phyloP scores from a whole-genome alignment of 2,113 vertebrate genomes.

The Anhinga anhinga region DNA sequence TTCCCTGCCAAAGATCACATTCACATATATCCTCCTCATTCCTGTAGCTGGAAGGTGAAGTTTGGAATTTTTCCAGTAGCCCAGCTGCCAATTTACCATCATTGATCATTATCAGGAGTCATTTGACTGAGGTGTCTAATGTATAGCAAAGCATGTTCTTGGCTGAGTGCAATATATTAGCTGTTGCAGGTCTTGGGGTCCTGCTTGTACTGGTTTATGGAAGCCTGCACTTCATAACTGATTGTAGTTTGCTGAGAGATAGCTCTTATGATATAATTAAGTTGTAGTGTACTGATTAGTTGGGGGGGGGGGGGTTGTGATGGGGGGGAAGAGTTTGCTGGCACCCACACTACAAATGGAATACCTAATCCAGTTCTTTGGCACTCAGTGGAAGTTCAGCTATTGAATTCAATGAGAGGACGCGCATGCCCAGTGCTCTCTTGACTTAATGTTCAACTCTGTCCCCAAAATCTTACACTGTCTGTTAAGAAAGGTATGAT shows the following conservation, averaged over 20 bases:
- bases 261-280: background rate
- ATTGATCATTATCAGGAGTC: slow-evolving; percentile 37
- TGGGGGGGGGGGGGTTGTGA: no score
- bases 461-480: background rate
- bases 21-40: slow-evolving; percentile 39
- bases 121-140: slow-evolving; percentile 43
- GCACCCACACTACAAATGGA: background rate
- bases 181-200: background rate
- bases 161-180: background rate
- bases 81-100: slow-evolving; percentile 39
- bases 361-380: background rate
- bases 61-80: slow-evolving; percentile 66
- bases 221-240: background rate
- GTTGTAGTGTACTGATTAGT: background rate
- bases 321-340: background rate
- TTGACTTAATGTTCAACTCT: background rate
- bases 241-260: background rate
- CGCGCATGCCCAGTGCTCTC: rapidly evolving
- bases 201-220: background rate
- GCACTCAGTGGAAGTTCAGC: background rate
- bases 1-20: slow-evolving; percentile 71
- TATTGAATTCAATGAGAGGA: background rate
- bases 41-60: slow-evolving; percentile 65
- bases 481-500: background rate
- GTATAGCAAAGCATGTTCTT: background rate